These are phyloP conservation scores for Platynereis dumerilii DNA, from an alignment of 2,888 invertebrate genomes.

Conservation along the genomic window DNA sequence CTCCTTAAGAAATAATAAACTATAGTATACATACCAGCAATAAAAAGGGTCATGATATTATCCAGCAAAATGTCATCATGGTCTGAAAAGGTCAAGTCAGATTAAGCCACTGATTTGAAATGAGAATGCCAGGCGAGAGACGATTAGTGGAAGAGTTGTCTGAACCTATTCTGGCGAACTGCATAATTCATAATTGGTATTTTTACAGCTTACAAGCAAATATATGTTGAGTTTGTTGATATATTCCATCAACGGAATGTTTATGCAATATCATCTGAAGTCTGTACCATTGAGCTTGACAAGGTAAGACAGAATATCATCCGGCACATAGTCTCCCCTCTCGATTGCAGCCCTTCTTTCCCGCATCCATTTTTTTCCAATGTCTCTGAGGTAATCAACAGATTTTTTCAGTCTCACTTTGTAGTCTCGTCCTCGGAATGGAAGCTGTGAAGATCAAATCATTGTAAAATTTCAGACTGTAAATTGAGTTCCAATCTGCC, in stretches of 20 bases:
- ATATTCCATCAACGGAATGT: too few species aligned
- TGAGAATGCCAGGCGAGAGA: too few species aligned
- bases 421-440: not conserved
- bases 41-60: conserved; percentile 35
- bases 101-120: not conserved
- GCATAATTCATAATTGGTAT: too few species aligned
- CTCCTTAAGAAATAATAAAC: too few species aligned
- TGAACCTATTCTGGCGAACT: too few species aligned
- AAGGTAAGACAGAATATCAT: conserved; percentile 13
- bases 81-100: not conserved
- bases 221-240: too few species aligned
- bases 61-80: conserved; percentile 22
- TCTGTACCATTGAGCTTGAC: conserved; percentile 9
- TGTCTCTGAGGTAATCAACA: conserved; percentile 13
- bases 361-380: conserved; percentile 11
- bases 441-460: not conserved
- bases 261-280: too few species aligned
- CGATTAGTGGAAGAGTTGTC: too few species aligned
- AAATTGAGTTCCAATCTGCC: too few species aligned
- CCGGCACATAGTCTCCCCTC: conserved; percentile 11
- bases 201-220: too few species aligned
- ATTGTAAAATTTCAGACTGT: too few species aligned
- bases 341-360: conserved; percentile 4
- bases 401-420: conserved; percentile 6
- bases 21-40: conserved; percentile 25